Evolutionary conservation across 2,797 vertebrate genomes (phyloP).

Genomic region (Eulemur coronatus): DNA sequence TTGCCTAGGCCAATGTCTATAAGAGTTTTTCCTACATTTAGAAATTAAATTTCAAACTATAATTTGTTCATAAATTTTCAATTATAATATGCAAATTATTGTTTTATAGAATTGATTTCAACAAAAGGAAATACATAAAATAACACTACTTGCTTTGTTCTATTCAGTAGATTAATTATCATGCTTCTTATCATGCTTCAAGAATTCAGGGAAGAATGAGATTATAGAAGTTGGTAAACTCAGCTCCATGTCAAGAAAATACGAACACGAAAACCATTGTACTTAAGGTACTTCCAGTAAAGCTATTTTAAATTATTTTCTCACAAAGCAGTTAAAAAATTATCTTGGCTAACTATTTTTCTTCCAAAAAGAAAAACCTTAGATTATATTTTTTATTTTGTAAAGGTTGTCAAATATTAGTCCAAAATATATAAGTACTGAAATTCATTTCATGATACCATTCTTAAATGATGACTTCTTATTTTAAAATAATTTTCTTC

Average conservation of each 20-base stretch:
- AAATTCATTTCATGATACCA: not conserved
- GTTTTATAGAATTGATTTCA: not conserved
- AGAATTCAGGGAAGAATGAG: not conserved
- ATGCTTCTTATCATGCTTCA: not conserved
- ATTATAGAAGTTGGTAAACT: not conserved
- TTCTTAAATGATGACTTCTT: not conserved
- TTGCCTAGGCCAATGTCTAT: too few species aligned
- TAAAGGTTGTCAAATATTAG: not conserved
- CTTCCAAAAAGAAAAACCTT: not conserved
- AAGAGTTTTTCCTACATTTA: not conserved
- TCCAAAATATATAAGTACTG: not conserved
- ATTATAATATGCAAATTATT: not conserved
- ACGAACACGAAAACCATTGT: not conserved
- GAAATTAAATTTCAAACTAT: not conserved
- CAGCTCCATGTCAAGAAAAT: not conserved
- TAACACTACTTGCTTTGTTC: not conserved
- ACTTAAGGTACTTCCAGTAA: not conserved
- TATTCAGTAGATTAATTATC: not conserved
- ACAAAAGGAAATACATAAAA: not conserved
- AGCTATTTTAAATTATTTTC: not conserved
- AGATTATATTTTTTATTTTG: not conserved
- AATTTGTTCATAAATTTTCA: not conserved
- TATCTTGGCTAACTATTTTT: not conserved
- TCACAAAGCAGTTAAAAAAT: not conserved
- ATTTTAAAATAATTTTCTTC: slow-evolving; percentile 29